phyloP scores from a whole-genome alignment of 2,797 vertebrate species.

The Phoebastria nigripes region DNA sequence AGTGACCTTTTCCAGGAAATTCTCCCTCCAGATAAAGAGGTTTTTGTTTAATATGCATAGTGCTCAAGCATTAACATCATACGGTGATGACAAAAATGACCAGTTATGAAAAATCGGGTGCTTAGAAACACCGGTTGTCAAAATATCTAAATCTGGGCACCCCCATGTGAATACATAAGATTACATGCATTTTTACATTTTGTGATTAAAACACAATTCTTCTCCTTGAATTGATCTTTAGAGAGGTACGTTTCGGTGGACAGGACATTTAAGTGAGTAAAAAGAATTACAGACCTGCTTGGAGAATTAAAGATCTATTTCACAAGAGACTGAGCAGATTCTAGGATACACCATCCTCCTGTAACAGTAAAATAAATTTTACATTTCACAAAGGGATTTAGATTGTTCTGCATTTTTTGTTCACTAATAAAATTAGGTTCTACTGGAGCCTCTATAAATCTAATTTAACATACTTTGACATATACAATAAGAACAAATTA shows the following conservation, averaged over 20 bases:
- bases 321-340: not conserved
- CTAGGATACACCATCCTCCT: not conserved
- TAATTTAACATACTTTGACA: not conserved
- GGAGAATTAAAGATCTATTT: not conserved
- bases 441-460: not conserved
- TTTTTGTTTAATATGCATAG: not conserved
- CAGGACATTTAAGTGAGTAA: not conserved
- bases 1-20: not conserved
- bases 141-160: not conserved
- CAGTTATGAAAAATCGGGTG: not conserved
- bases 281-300: not conserved
- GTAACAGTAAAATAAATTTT: not conserved
- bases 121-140: not conserved
- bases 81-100: not conserved
- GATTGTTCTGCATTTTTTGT: not conserved
- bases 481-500: not conserved
- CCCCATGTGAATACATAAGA: not conserved
- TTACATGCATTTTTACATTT: not conserved
- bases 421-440: not conserved
- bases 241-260: rapidly evolving
- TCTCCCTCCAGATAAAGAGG: not conserved
- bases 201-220: not conserved
- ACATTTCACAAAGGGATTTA: not conserved
- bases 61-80: not conserved
- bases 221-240: not conserved